Evolutionary conservation across 1,140 invertebrate genomes (phyloP).

Genomic region (Drosophila obscura): DNA sequence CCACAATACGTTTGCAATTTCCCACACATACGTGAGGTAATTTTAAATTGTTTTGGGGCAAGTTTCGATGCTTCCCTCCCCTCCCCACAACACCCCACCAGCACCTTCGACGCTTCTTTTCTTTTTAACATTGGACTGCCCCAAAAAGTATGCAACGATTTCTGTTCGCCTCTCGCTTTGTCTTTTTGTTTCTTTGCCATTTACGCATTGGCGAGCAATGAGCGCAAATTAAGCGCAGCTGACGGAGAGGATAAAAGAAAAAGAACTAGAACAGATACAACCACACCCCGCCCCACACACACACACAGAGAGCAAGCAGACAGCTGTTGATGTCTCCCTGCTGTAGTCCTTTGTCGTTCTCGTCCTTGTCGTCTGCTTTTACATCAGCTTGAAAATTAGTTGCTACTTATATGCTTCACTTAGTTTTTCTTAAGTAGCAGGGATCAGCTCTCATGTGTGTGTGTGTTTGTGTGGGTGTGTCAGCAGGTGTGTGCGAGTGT

Average conservation of each 20-base stretch:
- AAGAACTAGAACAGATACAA: slow-evolving; percentile 28
- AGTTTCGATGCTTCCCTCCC: slow-evolving; percentile 36
- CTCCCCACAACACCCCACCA: slow-evolving; percentile 16
- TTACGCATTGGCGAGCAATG: slow-evolving; percentile 67
- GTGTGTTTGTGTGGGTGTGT: slow-evolving; percentile 12
- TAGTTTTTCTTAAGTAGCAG: slow-evolving; percentile 80
- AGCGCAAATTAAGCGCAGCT: slow-evolving; percentile 76
- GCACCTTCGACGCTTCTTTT: neutral
- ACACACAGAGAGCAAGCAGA: slow-evolving; percentile 9
- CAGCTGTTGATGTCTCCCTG: slow-evolving; percentile 30
- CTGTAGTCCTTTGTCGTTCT: slow-evolving; percentile 37
- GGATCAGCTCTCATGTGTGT: slow-evolving; percentile 63
- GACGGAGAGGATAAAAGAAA: slow-evolving; percentile 34
- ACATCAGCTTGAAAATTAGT: slow-evolving; percentile 81
- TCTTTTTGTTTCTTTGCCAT: slow-evolving; percentile 59
- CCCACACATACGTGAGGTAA: slow-evolving; percentile 79
- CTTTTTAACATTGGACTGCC: slow-evolving; percentile 40
- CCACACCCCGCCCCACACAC: slow-evolving; percentile 5
- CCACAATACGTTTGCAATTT: slow-evolving; percentile 78
- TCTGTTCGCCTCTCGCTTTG: slow-evolving; percentile 33
- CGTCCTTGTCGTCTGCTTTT: slow-evolving; percentile 57
- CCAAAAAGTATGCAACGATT: slow-evolving; percentile 58
- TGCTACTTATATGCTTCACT: slow-evolving; percentile 81
- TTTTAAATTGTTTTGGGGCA: slow-evolving; percentile 76
- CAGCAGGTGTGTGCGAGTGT: slow-evolving; percentile 34